Base-by-base conservation (phyloP, 2,113 vertebrate species). In the Xiphorhynchus elegans region DNA sequence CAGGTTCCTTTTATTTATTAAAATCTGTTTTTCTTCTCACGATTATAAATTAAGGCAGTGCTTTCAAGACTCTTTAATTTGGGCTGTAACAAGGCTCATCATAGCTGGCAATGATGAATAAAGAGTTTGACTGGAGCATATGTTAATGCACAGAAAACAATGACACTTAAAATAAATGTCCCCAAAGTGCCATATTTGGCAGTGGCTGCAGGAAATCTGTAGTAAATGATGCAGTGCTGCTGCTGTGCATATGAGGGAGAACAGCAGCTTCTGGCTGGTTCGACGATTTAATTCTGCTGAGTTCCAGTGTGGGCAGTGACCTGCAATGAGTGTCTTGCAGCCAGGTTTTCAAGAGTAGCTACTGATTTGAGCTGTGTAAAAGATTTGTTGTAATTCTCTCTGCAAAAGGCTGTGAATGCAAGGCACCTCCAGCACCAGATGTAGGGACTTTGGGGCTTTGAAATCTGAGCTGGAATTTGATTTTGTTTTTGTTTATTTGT, bases 91-190 rank as follows among this genome's bases (percentile, higher is more conserved):
- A 79, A 93, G 84, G 78, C 58, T 88, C 50, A 58, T 96, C 59
- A 4, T 86, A 69, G 55, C 68, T 91, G 77, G 90, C 68, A 79
- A 33, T 67, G 93, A 88, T 52, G 88, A 75, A 81, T 78, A 74
- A 91, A 75, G 74, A 39, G 37, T 87, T 94, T 89, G 91, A 79
- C 93, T 91, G 72, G 78, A 90, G 81, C 84, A 50, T 87, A 91
- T 70, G 92, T 62, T 88, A 90, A 93, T 88, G 79, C 72, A 68
- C 68, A 69, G 52, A 80, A 90, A 91, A 93, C 67, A 84, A 74
- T 84, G 78, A 91, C 2, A 9, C 90, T 92, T 88, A 64, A 87
- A 90, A 86, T 85, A 73, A 93, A 88, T 78, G 91, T 77, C 90
- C 62, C 86, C 50, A 20, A 93, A 86, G 50, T 79, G 79, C 89